Evolutionary conservation across 2,113 vertebrate genomes (phyloP), one percentile per base, ranked within the genome.

Genomic region (Phalacrocorax aristotelis): DNA sequence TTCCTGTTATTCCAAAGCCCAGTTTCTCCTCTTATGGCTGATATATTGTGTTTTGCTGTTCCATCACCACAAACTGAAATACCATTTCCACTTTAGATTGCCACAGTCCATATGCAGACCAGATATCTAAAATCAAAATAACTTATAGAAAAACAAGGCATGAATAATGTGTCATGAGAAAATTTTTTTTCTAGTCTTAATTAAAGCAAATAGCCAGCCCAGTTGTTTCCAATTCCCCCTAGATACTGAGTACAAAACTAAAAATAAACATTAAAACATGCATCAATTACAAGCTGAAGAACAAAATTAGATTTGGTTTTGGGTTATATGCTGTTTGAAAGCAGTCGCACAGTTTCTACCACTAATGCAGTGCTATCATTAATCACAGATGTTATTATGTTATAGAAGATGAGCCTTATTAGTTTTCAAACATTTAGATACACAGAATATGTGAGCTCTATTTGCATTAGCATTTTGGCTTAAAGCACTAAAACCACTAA

Each of bases 351-450:
- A 49, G 23, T 90, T 95, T 88, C 85, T 51, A 54, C 17, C 14
- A 51, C 32, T 48, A 87, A 71, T 10, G 9, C 16, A 70, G 44
- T 25, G 23, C 34, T 84, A 65, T 34, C 42, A 49, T 52, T 89
- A 81, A 83, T 32, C 46, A 81, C 15, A 74, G 36, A 11, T 38
- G 51, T 87, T 66, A 78, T 17, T 68, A 91, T 11, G n/a, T 34
- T 68, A 72, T 3, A 79, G 25, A 72, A 76, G 34, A 82, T 12
- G 6, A 94, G 34, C 4, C 25, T 72, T 79, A 64, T 14, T 69
- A 76, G 49, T 80, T 91, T 91, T 75, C 87, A 91, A 92, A 84
- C 65, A 76, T 77, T 82, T 32, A 42, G 49, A 44, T 75, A 36
- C 13, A 36, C 16, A 66, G 68, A 79, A 66, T 34, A 69, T 0